Percentiles rank a stretch among this genome's conserved stretches.
Conservation (phyloP, 2,888 invertebrate genomes). For the Syrista parreyssii region DNA sequence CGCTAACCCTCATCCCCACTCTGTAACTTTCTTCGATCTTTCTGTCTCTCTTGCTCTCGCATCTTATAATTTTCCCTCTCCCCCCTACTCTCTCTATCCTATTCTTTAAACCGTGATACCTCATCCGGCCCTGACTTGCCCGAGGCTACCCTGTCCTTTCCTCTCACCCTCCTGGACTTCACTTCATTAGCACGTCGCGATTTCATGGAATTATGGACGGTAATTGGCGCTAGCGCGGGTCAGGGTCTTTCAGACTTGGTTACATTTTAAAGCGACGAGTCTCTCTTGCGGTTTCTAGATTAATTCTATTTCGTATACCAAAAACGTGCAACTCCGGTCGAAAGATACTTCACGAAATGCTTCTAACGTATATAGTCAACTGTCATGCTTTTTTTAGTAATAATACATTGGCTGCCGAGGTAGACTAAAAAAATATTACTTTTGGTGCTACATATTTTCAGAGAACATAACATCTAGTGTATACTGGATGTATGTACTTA, state of each 20-base stretch:
- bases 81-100: neutral
- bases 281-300: neutral
- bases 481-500: too few species aligned
- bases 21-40: neutral
- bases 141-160: neutral
- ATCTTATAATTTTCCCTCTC: neutral
- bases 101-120: neutral
- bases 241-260: conserved; percentile 1
- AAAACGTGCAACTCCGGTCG: neutral
- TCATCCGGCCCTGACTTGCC: neutral
- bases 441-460: too few species aligned
- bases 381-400: neutral
- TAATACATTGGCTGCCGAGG: too few species aligned
- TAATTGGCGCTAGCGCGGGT: conserved; percentile 29
- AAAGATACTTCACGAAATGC: neutral
- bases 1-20: conserved; percentile 4
- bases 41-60: neutral
- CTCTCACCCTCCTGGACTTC: conserved; percentile 19
- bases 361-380: neutral
- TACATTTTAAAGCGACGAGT: neutral
- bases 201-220: conserved; percentile 34
- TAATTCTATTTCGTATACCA: neutral
- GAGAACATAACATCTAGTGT: too few species aligned
- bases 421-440: too few species aligned
- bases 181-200: conserved; percentile 43